These are phyloP conservation scores for Hyppa rectilinea DNA, from an alignment of 2,888 invertebrate genomes.

Conservation along the genomic window DNA sequence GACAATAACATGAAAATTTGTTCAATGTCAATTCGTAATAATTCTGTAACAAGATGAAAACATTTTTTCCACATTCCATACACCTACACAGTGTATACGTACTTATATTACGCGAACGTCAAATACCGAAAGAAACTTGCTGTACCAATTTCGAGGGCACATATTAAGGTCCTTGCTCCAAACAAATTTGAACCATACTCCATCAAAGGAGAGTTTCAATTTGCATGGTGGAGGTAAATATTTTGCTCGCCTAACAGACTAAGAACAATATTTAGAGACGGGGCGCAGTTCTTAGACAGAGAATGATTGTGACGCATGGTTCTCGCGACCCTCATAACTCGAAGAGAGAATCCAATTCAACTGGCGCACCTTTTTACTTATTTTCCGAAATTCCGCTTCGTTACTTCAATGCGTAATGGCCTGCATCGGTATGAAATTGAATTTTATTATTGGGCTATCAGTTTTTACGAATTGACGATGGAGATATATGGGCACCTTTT, in stretches of 20 bases:
- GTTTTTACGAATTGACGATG: constrained; percentile 54
- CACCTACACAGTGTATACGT: constrained; percentile 49
- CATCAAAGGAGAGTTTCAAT: constrained; percentile 50
- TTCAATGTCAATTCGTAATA: constrained; percentile 38
- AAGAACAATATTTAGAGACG: constrained; percentile 79
- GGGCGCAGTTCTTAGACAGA: constrained; percentile 76
- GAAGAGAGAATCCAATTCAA: constrained; percentile 72
- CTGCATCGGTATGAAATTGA: constrained; percentile 63
- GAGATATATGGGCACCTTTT: constrained; percentile 32
- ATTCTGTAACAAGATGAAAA: constrained; percentile 45
- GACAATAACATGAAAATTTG: constrained; percentile 19
- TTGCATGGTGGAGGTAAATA: constrained; percentile 47
- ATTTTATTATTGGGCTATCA: constrained; percentile 61
- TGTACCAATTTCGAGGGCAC: constrained; percentile 61
- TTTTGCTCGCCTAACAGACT: constrained; percentile 68
- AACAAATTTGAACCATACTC: constrained; percentile 46
- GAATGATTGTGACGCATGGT: constrained; percentile 81
- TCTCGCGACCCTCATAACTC: constrained; percentile 76
- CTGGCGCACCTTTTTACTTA: constrained; percentile 71
- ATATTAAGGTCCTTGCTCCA: constrained; percentile 38
- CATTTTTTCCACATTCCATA: constrained; percentile 37
- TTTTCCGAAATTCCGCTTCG: constrained; percentile 69
- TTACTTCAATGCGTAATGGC: constrained; percentile 63
- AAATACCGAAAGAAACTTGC: constrained; percentile 73
- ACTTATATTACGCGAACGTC: constrained; percentile 68